Evolutionary conservation across 2,797 vertebrate species (phyloP).

Genomic region (Clarias pachynema): DNA sequence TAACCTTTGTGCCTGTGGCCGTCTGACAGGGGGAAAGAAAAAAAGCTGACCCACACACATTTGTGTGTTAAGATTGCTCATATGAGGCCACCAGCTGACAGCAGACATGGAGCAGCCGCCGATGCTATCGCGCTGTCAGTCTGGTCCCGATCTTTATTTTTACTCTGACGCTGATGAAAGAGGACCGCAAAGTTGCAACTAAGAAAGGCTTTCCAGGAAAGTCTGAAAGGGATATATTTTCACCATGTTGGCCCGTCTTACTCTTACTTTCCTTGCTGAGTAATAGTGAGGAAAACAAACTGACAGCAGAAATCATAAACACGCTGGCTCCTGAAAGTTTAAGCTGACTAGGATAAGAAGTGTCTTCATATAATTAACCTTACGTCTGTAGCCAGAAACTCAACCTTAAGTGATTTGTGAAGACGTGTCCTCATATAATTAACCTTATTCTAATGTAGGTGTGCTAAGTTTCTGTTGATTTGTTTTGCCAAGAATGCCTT

Average conservation of each 20-base stretch:
- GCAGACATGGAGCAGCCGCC: slow-evolving; percentile 17
- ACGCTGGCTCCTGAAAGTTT: neutral
- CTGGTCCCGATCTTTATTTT: neutral
- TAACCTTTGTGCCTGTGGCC: slow-evolving; percentile 28
- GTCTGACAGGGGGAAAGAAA: slow-evolving; percentile 9
- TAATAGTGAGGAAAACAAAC: neutral
- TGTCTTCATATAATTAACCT: too few species aligned
- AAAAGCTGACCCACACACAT: slow-evolving; percentile 18
- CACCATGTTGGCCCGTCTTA: neutral
- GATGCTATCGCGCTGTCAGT: slow-evolving; percentile 26
- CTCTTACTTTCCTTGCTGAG: neutral
- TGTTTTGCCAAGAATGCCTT: neutral
- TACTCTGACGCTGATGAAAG: neutral
- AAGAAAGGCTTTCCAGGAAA: slow-evolving; percentile 1
- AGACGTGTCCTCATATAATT: neutral
- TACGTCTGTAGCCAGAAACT: neutral
- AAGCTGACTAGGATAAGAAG: neutral
- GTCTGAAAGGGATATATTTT: neutral
- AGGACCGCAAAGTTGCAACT: slow-evolving; percentile 1
- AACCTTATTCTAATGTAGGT: neutral
- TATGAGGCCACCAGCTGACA: neutral
- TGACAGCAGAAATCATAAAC: neutral
- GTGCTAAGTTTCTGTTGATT: too few species aligned
- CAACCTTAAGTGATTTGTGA: neutral
- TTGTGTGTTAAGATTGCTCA: neutral